phyloP scores from a whole-genome alignment of 2,888 invertebrate genomes.

The Mythimna loreyi region DNA sequence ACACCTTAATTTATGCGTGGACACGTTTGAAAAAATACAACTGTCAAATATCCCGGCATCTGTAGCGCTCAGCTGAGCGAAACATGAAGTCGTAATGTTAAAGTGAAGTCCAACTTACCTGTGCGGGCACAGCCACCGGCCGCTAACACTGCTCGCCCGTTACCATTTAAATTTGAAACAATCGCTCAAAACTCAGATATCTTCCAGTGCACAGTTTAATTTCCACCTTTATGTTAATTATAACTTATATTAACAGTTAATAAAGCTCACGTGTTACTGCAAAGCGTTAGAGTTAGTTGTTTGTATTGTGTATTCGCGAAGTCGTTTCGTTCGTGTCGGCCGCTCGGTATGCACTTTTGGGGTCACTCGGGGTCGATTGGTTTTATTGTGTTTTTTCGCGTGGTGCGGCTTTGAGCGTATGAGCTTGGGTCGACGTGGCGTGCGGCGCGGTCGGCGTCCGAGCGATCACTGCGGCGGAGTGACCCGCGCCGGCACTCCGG shows the following conservation, averaged over 20 bases:
- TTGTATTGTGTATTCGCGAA: slow-evolving; percentile 74
- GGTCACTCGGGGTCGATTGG: slow-evolving; percentile 85
- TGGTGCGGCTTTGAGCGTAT: slow-evolving; percentile 56
- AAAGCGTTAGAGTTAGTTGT: slow-evolving; percentile 78
- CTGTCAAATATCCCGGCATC: slow-evolving; percentile 69
- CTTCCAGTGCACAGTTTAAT: slow-evolving; percentile 78
- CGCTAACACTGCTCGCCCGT: slow-evolving; percentile 66
- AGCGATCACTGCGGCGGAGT: slow-evolving; percentile 79
- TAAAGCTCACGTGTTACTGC: slow-evolving; percentile 83
- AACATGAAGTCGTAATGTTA: slow-evolving; percentile 28
- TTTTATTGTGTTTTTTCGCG: slow-evolving; percentile 74
- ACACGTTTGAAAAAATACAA: slow-evolving; percentile 75
- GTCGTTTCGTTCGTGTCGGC: slow-evolving; percentile 86
- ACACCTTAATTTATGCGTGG: slow-evolving; percentile 74
- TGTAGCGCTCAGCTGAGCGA: slow-evolving; percentile 63
- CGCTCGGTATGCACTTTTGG: slow-evolving; percentile 83
- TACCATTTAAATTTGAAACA: slow-evolving; percentile 69
- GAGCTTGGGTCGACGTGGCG: slow-evolving; percentile 64
- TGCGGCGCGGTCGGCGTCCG: slow-evolving; percentile 81
- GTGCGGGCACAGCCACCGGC: slow-evolving; percentile 69
- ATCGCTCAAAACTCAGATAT: slow-evolving; percentile 65
- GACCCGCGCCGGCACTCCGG: slow-evolving; percentile 47
- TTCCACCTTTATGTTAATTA: slow-evolving; percentile 81
- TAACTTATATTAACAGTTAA: slow-evolving; percentile 74
- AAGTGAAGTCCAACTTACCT: slow-evolving; percentile 77